A percentile compares a stretch with the other conserved stretches of the same genome.
Evolutionary conservation across 92 coral and sea anemone species (phyloP).

Genomic region (Heteractis magnifica): DNA sequence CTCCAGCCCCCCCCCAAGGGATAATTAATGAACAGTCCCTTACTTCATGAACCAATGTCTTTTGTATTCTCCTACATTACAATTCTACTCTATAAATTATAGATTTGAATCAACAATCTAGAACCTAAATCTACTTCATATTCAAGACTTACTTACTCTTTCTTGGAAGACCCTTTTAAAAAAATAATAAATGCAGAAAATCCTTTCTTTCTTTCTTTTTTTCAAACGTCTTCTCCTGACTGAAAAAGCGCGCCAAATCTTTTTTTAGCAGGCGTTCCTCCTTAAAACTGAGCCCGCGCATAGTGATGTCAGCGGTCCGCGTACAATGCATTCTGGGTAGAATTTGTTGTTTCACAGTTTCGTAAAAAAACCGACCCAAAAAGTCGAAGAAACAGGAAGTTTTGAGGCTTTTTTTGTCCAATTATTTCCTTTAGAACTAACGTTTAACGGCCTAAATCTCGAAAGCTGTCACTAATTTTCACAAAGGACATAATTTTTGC

Average conservation of each 20-base stretch:
- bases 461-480: background rate
- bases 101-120: no score
- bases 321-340: slow-evolving; percentile 30
- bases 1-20: no score
- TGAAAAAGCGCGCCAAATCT: background rate
- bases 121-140: no score
- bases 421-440: background rate
- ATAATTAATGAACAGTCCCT: no score
- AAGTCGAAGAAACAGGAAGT: background rate
- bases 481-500: background rate
- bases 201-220: background rate
- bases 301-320: background rate
- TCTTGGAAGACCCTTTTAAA: no score
- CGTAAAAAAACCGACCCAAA: slow-evolving; percentile 24
- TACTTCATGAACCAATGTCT: no score
- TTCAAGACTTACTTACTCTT: no score
- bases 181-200: no score
- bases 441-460: background rate
- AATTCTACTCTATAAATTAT: no score
- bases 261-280: background rate
- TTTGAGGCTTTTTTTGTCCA: background rate
- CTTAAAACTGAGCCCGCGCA: slow-evolving; percentile 17
- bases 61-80: no score
- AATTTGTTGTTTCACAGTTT: slow-evolving; percentile 9
- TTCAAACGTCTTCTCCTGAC: background rate